Evolutionary conservation across 2,797 vertebrate species (phyloP).

Genomic region (Sternarchorhynchus goeldii): DNA sequence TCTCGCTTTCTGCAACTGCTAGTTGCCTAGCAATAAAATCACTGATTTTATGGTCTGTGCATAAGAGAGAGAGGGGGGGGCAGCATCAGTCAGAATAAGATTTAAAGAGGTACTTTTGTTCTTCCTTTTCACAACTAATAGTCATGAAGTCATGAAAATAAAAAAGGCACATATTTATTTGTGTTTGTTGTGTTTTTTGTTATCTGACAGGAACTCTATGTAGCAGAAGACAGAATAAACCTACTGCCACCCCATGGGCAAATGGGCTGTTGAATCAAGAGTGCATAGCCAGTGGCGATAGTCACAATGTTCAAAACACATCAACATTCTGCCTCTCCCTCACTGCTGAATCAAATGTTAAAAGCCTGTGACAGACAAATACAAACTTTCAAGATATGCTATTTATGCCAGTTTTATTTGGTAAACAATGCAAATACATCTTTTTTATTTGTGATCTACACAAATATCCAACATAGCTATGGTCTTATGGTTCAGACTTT

Average conservation of each 20-base stretch:
- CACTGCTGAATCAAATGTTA: constrained; percentile 3
- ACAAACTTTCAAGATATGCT: constrained; percentile 2
- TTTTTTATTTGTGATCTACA: background rate
- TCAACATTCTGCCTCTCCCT: constrained; percentile 17
- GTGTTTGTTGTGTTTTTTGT: constrained; percentile 26
- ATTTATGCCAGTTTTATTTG: background rate
- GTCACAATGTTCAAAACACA: constrained; percentile 15
- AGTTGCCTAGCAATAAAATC: constrained; percentile 85
- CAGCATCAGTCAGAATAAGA: constrained; percentile 63
- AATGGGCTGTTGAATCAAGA: constrained; percentile 29
- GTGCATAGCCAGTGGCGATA: constrained; percentile 20
- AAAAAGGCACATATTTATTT: constrained; percentile 27
- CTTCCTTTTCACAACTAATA: constrained; percentile 38
- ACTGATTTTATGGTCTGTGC: constrained; percentile 77
- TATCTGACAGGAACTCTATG: background rate
- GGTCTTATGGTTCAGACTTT: no score
- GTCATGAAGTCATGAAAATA: constrained; percentile 24
- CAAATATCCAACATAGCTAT: no score
- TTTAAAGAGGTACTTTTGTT: constrained; percentile 63
- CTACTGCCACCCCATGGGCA: constrained; percentile 22
- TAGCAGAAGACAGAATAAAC: constrained; percentile 12
- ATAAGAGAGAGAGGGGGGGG: constrained; percentile 41
- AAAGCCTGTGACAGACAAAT: constrained; percentile 26
- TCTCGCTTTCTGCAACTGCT: constrained; percentile 73
- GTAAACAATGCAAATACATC: constrained; percentile 1